A percentile compares a stretch with the other conserved stretches of the same genome.
Evolutionary conservation across 1,140 invertebrate species (phyloP).

Genomic region (Drosophila hydei): DNA sequence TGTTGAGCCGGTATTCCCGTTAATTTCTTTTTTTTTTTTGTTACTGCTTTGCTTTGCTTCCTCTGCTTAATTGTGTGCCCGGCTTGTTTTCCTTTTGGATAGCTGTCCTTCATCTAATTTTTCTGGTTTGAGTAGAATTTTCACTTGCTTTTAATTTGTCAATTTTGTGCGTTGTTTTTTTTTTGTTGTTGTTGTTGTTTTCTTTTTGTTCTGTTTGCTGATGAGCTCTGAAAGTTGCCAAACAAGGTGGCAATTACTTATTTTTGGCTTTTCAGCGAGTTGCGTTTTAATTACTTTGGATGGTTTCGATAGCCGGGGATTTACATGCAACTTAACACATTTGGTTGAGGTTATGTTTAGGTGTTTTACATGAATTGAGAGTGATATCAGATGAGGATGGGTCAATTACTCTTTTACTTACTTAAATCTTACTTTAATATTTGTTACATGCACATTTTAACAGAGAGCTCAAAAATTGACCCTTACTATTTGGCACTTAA

Average conservation of each 20-base stretch:
- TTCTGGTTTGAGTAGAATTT: constrained; percentile 44
- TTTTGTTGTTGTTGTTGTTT: constrained; percentile 5
- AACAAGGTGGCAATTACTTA: constrained; percentile 81
- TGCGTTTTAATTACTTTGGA: constrained; percentile 63
- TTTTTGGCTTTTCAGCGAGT: constrained; percentile 54
- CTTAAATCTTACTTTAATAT: no score
- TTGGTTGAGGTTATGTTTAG: neutral
- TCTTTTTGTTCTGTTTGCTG: constrained; percentile 55
- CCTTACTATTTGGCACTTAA: no score
- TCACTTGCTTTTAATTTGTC: constrained; percentile 78
- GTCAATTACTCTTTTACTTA: neutral
- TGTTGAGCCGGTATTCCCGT: constrained; percentile 49
- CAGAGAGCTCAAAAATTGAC: no score
- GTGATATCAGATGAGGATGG: neutral
- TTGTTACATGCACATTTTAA: no score
- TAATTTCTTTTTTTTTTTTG: constrained; percentile 11
- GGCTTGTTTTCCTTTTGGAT: constrained; percentile 52
- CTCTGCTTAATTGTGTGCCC: constrained; percentile 69
- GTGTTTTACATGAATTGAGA: constrained; percentile 1
- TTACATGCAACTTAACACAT: constrained; percentile 5
- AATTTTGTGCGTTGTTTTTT: constrained; percentile 51
- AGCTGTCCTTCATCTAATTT: constrained; percentile 35
- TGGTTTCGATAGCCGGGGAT: constrained; percentile 7
- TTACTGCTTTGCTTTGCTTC: constrained; percentile 34
- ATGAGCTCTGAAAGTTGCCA: constrained; percentile 62